Evolutionary conservation across 2,113 vertebrate species (phyloP), one percentile per base, ranked within the genome.

Genomic region (Tyto alba): DNA sequence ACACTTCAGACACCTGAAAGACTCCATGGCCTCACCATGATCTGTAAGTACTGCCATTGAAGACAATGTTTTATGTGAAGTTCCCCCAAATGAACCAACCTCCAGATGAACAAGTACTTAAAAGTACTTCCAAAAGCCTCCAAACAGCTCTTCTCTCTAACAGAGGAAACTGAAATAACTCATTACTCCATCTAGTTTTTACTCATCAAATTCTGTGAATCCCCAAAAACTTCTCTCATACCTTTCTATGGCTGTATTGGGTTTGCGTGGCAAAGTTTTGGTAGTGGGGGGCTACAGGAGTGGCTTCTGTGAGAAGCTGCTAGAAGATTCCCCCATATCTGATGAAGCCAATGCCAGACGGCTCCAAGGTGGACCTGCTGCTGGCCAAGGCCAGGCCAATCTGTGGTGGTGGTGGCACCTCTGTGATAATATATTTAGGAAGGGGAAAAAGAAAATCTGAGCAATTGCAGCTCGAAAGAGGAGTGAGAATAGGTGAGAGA

Each of bases 331-430:
- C 29, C 29, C 29, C 8, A 34, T 41, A 38, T 55, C 36, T 2
- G 4, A 13, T 13, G 26, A 15, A 72, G 36, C 50, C 50, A 41
- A 23, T 2, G 6, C 50, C 50, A 53, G 45, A 19, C 5, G 4
- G 50, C 15, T 55, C 20, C 6, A 25, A 52, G 48, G 38, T 3
- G 10, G 48, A 52, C n/a, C n/a, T 3, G 1, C 36, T 1, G 6
- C 36, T 69, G 47, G 47, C 45, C 34, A 2, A 59, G 34, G 57
- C 22, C 2, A 6, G 36, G 34, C 34, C 34, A 21, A 16, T 25
- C 57, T 22, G 34, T 1, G 2, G 25, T 1, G 22, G 34, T 36
- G 57, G 57, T n/a, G 10, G 57, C 0, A 20, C 45, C 45, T 47
- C 45, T 47, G 45, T 18, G 45, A 47, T 47, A 47, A 21, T 5